Percentiles rank a stretch among this genome's conserved stretches.
These are phyloP conservation scores for Scortum barcoo DNA, from an alignment of 2,113 vertebrate genomes.

Conservation along the genomic window DNA sequence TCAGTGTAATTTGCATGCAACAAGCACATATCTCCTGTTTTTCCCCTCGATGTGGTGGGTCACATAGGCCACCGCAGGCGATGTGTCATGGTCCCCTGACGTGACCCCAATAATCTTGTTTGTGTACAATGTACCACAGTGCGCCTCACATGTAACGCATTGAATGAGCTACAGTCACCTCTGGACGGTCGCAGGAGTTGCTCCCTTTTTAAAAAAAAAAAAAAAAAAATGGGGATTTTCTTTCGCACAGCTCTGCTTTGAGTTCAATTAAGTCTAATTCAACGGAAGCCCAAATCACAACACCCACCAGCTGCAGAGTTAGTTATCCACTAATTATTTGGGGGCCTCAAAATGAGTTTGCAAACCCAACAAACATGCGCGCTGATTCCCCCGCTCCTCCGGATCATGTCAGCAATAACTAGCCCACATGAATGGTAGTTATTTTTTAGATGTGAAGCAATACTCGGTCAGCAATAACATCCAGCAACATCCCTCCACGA, in stretches of 20 bases:
- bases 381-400: slow-evolving; percentile 24
- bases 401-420: slow-evolving; percentile 83
- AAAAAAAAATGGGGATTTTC: not conserved
- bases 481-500: slow-evolving; percentile 53
- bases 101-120: slow-evolving; percentile 41
- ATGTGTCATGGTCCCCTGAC: slow-evolving; percentile 40
- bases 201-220: no score
- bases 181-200: slow-evolving; percentile 31
- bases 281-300: not conserved
- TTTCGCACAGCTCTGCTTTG: slow-evolving; percentile 2
- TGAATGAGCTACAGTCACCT: slow-evolving; percentile 57
- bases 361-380: not conserved
- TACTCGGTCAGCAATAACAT: slow-evolving; percentile 88
- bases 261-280: not conserved
- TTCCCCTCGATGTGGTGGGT: slow-evolving; percentile 27
- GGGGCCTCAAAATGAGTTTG: slow-evolving; percentile 1
- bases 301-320: slow-evolving; percentile 59
- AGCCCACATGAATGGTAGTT: slow-evolving; percentile 64
- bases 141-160: slow-evolving; percentile 52
- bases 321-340: not conserved
- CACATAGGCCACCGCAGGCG: slow-evolving; percentile 17
- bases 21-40: slow-evolving; percentile 36
- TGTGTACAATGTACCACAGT: slow-evolving; percentile 34
- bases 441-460: slow-evolving; percentile 81
- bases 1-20: slow-evolving; percentile 65